Base-by-base conservation (phyloP, 2,797 vertebrate genomes). In the Diglossa cyanea region DNA sequence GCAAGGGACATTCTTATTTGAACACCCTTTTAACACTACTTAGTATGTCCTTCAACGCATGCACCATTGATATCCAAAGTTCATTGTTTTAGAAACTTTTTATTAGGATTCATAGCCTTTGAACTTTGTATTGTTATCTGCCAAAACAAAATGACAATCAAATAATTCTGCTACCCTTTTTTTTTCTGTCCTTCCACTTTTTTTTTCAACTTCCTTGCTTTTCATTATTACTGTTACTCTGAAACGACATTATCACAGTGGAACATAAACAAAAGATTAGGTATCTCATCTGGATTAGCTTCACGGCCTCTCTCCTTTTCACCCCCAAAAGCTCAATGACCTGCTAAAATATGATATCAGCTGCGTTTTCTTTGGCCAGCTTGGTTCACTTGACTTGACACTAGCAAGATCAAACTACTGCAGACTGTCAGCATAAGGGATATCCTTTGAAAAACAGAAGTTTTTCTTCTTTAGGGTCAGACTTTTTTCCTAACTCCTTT, bases 371-470 rank as follows among this genome's bases (percentile, higher is more conserved):
- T 98, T 98, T 98, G 98, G 97, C 97, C 71, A 76, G 96, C 92
- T 85, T 88, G 79, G 80, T 66, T 91, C 96, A 94, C 96, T 97
- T 97, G 94, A 97, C 94, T 95, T 93, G 92, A 97, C 71, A 95
- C 91, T 54, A 61, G 90, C 73, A 92, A 92, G 96, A 97, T 97
- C 97, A 97, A 35, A 94, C 96, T 95, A 82, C 85, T 92, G 89
- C 97, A 97, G 96, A 60, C 90, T 94, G 97, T 98, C 97, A 98
- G 97, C 97, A 97, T 95, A 98, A 97, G 97, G 97, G 97, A 98
- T 98, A 98, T 98, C 97, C 98, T 98, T 98, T 98, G 95, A 96
- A 98, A 98, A 98, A 98, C 97, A 98, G 62, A 95, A 84, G 55
- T n/a, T 91, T 95, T 94, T 95, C 95, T 96, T 94, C 79, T 86